Evolutionary conservation across 2,888 invertebrate genomes (phyloP).

Genomic region (Leptopilina myrica): DNA sequence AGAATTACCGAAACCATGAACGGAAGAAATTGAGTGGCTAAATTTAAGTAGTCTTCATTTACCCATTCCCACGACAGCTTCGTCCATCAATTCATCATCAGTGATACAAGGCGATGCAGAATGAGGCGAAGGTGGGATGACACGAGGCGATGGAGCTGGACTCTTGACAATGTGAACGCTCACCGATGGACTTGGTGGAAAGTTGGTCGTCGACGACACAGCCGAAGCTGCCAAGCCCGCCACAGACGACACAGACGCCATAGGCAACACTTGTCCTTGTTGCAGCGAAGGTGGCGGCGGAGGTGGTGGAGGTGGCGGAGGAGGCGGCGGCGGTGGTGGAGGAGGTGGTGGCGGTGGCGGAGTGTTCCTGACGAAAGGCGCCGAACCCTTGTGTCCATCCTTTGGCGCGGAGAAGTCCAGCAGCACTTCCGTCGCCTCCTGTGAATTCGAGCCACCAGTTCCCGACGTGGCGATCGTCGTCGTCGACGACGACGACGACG

Average conservation of each 20-base stretch:
- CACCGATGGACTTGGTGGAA: conserved; percentile 82
- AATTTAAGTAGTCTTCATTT: conserved; percentile 79
- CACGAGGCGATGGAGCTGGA: conserved; percentile 84
- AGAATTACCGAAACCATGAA: conserved; percentile 40
- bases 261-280: background rate
- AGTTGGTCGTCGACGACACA: conserved; percentile 59
- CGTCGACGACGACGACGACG: too few relatives aligned
- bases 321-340: conserved; percentile 69
- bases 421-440: conserved; percentile 82
- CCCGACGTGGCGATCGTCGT: conserved; percentile 58
- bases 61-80: conserved; percentile 87
- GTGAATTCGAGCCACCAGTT: conserved; percentile 73
- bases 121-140: conserved; percentile 82
- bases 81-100: conserved; percentile 94
- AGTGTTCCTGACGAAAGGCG: conserved; percentile 75
- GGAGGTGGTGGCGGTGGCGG: conserved; percentile 75
- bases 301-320: conserved; percentile 69
- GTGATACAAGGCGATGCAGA: conserved; percentile 89
- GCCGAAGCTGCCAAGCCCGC: conserved; percentile 35
- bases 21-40: conserved; percentile 58
- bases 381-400: conserved; percentile 75
- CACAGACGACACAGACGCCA: background rate
- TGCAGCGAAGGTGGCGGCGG: conserved; percentile 51
- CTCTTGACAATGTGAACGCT: conserved; percentile 88
- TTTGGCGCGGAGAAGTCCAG: conserved; percentile 83